Evolutionary conservation across 92 coral and sea anemone species (phyloP).

Genomic region (Parazoanthus swiftii): DNA sequence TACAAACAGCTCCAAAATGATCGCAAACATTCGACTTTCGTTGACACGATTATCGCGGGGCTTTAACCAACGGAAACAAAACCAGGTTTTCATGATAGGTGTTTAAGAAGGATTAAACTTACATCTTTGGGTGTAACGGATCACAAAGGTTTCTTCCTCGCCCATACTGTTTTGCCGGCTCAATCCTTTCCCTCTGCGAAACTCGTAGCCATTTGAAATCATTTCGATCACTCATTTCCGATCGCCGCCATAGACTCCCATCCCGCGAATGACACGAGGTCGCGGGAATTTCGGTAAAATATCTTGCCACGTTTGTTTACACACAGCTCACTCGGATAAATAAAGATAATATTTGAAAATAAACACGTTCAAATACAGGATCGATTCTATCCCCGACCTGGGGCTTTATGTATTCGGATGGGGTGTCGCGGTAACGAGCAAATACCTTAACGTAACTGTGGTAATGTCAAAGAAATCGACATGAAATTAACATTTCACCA

Average conservation of each 20-base stretch:
- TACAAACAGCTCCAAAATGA: neutral
- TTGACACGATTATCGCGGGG: slow-evolving; percentile 24
- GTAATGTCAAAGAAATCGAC: slow-evolving; percentile 28
- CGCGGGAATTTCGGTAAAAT: slow-evolving; percentile 30
- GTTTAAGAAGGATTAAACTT: slow-evolving; percentile 56
- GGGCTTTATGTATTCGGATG: neutral
- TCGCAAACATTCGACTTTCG: slow-evolving; percentile 9
- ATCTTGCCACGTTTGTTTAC: slow-evolving; percentile 33
- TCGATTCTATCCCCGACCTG: neutral
- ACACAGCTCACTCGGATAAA: slow-evolving; percentile 34
- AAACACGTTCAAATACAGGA: slow-evolving; percentile 16
- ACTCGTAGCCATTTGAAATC: slow-evolving; percentile 27
- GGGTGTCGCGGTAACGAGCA: slow-evolving; percentile 5
- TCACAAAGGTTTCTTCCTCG: slow-evolving; percentile 79
- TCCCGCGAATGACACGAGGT: slow-evolving; percentile 40
- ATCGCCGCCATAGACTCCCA: slow-evolving; percentile 33
- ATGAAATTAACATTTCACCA: slow-evolving; percentile 30
- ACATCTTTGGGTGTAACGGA: slow-evolving; percentile 85
- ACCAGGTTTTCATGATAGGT: neutral
- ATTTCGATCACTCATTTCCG: slow-evolving; percentile 10
- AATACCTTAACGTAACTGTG: slow-evolving; percentile 1
- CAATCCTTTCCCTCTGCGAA: slow-evolving; percentile 31
- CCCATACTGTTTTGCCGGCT: slow-evolving; percentile 49
- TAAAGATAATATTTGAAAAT: slow-evolving; percentile 16
- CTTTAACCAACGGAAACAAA: slow-evolving; percentile 11